Base-by-base conservation (phyloP, 2,888 invertebrate species). In the Laspeyria flexula region DNA sequence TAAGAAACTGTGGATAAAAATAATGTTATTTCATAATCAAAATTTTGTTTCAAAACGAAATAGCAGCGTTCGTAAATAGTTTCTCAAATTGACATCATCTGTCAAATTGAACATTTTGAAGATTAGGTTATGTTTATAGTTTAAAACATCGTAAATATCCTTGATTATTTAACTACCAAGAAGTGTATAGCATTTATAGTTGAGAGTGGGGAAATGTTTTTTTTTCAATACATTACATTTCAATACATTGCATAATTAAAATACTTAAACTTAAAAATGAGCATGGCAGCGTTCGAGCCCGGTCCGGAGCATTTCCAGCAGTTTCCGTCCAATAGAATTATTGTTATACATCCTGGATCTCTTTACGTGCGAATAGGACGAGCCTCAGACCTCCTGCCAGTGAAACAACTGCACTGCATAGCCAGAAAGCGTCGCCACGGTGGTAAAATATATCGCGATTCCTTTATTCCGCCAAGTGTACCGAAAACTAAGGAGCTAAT, bases 331-430 rank as follows among this genome's bases (percentile, higher is more conserved):
- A 96, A 96, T 72, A 95, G 96, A 54, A 96, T 97, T 33, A 96
- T 99, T 52, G 96, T 99, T n/a, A 97, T 99, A 47, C 98, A 99
- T 79, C 98, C 99, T 13, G 99, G 99, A 5, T 99, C 98, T 0
- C 94, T 96, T 39, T 96, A 97, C 83, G 93, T 99, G 16, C 93
- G 98, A 56, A 96, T 99, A 77, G 99, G 99, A 0, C 91, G 97
- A 69, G 98, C 98, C 1, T 97, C 98, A 0, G 99, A 99, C 83
- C 91, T 97, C 1, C 94, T 96, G 78, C 99, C 99, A 7, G 94
- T 96, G 46, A 96, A 96, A 29, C 93, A 98, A 50, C 93, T 98
- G 0, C 98, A 99, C 86, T 97, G 96, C 38, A 94, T 98, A 49
- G 97, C 97, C 0, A 94, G 97, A 53, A 94, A 94, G 79, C 88